Evolutionary conservation across 2,797 vertebrate species (phyloP).

Genomic region (Chiroxiphia lanceolata): DNA sequence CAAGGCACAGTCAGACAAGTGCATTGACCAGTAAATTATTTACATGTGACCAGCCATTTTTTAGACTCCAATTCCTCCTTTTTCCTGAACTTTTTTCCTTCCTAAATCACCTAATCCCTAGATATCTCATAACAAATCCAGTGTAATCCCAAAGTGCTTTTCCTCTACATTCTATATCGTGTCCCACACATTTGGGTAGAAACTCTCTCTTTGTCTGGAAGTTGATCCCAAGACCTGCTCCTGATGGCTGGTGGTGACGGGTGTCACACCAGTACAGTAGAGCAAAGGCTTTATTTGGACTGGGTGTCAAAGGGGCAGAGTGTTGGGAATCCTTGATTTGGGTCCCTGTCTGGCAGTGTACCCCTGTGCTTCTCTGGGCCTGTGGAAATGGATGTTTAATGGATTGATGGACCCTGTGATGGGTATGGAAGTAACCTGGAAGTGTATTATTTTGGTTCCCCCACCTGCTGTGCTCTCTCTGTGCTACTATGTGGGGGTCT

Average conservation of each 20-base stretch:
- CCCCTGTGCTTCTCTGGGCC: neutral
- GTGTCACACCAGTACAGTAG: neutral
- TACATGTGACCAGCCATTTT: neutral
- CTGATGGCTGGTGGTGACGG: neutral
- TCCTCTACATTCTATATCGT: rapidly evolving
- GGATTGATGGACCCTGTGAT: neutral
- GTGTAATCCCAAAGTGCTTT: neutral
- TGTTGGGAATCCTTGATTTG: neutral
- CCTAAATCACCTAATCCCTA: neutral
- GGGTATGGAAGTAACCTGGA: neutral
- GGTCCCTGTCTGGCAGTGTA: neutral
- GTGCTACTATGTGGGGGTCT: neutral
- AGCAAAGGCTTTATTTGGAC: neutral
- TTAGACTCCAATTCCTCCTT: neutral
- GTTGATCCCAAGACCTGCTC: neutral
- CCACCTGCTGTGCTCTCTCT: neutral
- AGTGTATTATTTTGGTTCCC: neutral
- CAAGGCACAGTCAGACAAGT: neutral
- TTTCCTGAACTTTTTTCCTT: neutral
- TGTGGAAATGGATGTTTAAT: neutral
- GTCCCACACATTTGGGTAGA: neutral
- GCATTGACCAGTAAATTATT: neutral
- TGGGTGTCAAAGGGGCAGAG: rapidly evolving
- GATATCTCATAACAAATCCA: neutral
- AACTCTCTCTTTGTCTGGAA: neutral